Conservation (phyloP, 2,888 invertebrate genomes). For the Rhaphigaster nebulosa region DNA sequence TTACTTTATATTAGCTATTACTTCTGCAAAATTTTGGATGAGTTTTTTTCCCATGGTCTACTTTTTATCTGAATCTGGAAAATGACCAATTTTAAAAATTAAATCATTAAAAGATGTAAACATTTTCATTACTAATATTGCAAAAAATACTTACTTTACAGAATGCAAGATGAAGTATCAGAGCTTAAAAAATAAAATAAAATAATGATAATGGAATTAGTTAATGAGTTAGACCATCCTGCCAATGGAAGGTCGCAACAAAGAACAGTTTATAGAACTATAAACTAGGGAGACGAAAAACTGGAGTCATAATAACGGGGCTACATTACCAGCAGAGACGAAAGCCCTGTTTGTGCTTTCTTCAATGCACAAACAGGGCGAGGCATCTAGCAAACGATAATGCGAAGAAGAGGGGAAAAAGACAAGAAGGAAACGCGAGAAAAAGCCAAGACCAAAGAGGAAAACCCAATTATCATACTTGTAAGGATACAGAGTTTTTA, state of each 20-base stretch:
- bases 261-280: not conserved
- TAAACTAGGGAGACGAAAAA: not conserved
- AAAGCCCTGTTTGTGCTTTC: no score
- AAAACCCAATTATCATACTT: slow-evolving; percentile 32
- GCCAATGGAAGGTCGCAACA: not conserved
- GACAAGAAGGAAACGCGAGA: not conserved
- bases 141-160: no score
- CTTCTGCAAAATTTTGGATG: no score
- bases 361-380: not conserved
- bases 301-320: not conserved
- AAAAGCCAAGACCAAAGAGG: slow-evolving; percentile 13
- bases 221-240: not conserved
- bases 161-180: no score
- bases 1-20: no score
- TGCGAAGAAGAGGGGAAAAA: not conserved
- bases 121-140: no score
- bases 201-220: not conserved
- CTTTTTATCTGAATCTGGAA: no score
- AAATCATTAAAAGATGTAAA: no score
- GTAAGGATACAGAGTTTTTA: slow-evolving; percentile 29
- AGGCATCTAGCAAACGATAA: not conserved
- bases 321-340: not conserved
- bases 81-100: no score
- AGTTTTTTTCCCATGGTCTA: no score
- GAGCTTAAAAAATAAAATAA: no score